These are phyloP conservation scores for Thymelicus lineola DNA, from an alignment of 2,888 invertebrate species.

Conservation along the genomic window DNA sequence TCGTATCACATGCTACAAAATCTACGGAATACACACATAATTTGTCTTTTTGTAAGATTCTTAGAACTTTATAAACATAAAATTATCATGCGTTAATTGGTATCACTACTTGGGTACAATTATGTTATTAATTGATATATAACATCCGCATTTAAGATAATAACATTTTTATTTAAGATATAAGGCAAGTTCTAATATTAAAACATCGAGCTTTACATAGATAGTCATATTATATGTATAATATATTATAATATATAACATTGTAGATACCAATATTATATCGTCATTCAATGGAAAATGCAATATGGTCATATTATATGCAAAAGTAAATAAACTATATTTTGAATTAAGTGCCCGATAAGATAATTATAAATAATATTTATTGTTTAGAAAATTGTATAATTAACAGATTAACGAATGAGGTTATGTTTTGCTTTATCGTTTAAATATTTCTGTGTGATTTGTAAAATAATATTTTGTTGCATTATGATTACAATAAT, in stretches of 20 bases:
- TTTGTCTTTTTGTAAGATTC: background rate
- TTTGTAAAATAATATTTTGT: too few species aligned
- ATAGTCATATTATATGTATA: too few species aligned
- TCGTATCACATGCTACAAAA: conserved; percentile 30
- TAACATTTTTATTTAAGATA: background rate
- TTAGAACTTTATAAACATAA: conserved; percentile 1
- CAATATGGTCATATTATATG: too few species aligned
- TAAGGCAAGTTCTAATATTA: conserved; percentile 4
- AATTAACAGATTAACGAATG: too few species aligned
- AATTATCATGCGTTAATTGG: background rate
- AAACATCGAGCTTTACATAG: background rate
- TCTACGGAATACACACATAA: conserved; percentile 21
- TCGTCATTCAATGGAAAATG: too few species aligned
- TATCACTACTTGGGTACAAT: conserved; percentile 1
- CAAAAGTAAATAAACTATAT: background rate
- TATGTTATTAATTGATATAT: background rate
- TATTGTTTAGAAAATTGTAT: too few species aligned
- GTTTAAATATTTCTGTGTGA: too few species aligned
- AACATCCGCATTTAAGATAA: conserved; percentile 1
- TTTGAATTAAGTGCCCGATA: background rate
- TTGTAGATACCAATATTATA: too few species aligned
- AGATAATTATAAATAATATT: background rate
- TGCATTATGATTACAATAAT: too few species aligned
- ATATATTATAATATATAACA: too few species aligned
- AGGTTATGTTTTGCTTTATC: too few species aligned